Evolutionary conservation across 2,888 invertebrate genomes (phyloP), one percentile per base, ranked within the genome.

Genomic region (Scaeva pyrastri): DNA sequence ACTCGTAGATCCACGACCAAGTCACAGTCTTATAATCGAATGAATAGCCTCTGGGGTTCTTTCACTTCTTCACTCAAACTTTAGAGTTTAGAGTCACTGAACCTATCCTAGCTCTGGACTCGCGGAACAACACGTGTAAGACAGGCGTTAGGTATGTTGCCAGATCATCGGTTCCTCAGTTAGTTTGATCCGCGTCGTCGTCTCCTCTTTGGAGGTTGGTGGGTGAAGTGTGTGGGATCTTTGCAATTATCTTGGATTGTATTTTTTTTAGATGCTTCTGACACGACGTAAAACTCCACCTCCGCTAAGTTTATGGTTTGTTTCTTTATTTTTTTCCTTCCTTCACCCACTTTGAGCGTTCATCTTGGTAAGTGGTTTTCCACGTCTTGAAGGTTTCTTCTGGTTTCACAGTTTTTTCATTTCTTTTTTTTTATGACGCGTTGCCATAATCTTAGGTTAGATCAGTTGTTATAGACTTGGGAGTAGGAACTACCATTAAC

Each of bases 141-240:
- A 52, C 56, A 45, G 23, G 62, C 76, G 56, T 75, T 78, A 64
- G 64, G 48, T 72, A 64, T 70, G 48, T 72, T 62, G 77, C 72
- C 68, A 72, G 66, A 72, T 66, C 70, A 58, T 76, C 76, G 52
- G 71, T 72, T 66, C 70, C 50, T 76, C 76, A 58, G 71, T 72
- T 66, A 52, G 23, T 45, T 36, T 31, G 68, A 36, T 68, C 72
- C 52, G 62, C 68, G 60, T 66, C 72, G 52, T 68, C 68, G 60
- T 66, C 26, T 50, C 21, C 26, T 50, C 21, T 60, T 60, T 70
- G 56, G 74, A 64, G 79, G 70, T 60, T 70, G 56, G 74, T 70
- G 79, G 70, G 68, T 78, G 73, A 78, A 83, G 70, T 74, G 83
- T 70, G 83, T 84, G 83, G 83, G 83, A 74, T 74, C 74, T 66